phyloP scores from a whole-genome alignment of 2,888 invertebrate species.

The Ormyrus pomaceus region DNA sequence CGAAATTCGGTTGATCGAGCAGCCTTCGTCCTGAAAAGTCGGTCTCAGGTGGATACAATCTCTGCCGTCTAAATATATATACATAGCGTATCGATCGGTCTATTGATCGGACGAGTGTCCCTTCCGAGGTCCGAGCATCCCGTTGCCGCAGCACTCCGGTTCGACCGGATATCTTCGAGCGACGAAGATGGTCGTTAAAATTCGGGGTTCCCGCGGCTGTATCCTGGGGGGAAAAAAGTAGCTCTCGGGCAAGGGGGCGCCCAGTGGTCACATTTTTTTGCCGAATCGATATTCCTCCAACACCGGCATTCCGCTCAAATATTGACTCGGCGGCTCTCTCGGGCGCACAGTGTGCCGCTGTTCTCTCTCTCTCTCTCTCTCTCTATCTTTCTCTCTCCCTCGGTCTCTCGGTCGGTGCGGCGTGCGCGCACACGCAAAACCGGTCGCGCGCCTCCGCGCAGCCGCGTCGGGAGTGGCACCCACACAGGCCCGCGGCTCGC shows the following conservation, averaged over 20 bases:
- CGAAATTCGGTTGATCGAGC: too few species aligned
- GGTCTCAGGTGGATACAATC: too few species aligned
- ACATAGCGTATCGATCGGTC: too few species aligned
- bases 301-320: slow-evolving; percentile 69
- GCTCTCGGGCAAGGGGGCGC: neutral
- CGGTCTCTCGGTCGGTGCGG: neutral
- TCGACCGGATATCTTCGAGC: too few species aligned
- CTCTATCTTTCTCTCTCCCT: neutral
- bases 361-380: slow-evolving; percentile 44
- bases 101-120: too few species aligned
- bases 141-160: too few species aligned
- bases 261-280: slow-evolving; percentile 59
- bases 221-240: neutral
- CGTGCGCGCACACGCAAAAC: too few species aligned
- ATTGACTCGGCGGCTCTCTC: slow-evolving; percentile 70
- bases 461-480: slow-evolving; percentile 46
- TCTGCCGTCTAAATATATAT: too few species aligned
- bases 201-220: too few species aligned
- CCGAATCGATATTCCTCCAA: slow-evolving; percentile 71
- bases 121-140: too few species aligned
- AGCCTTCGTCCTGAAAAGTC: too few species aligned
- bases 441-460: neutral
- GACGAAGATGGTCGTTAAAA: too few species aligned
- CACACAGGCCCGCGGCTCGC: slow-evolving; percentile 11
- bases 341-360: slow-evolving; percentile 54